Conservation (phyloP, 1,140 invertebrate genomes). For the Papilio aristodemus region DNA sequence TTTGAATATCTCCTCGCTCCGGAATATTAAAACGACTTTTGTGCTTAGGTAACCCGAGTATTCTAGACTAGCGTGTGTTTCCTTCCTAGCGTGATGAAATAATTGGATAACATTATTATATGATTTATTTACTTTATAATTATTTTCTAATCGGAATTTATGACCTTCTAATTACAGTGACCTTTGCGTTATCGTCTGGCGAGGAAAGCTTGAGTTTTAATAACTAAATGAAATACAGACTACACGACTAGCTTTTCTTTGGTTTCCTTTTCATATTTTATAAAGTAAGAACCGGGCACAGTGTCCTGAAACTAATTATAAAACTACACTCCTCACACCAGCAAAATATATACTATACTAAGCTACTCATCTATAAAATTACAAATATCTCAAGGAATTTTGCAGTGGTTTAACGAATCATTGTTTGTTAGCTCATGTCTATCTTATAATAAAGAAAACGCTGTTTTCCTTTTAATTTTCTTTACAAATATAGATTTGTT, state of each 20-base stretch:
- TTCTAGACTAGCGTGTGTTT: slow-evolving; percentile 11
- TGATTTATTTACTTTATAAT: background rate
- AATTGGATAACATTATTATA: slow-evolving; percentile 26
- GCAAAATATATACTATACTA: no score
- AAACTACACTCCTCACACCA: no score
- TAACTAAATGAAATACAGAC: background rate
- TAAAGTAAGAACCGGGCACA: no score
- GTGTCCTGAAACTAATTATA: no score
- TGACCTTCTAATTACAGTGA: slow-evolving; percentile 3
- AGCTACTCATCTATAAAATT: no score
- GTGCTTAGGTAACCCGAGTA: slow-evolving; percentile 14
- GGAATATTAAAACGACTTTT: slow-evolving; percentile 24
- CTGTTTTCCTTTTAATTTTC: background rate
- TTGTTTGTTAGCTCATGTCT: no score
- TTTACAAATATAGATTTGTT: background rate
- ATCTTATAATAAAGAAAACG: no score
- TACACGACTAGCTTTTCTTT: background rate
- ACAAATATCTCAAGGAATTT: no score
- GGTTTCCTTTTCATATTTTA: background rate
- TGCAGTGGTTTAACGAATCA: no score
- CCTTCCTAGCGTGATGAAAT: slow-evolving; percentile 13
- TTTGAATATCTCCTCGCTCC: slow-evolving; percentile 30
- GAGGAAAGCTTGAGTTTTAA: background rate
- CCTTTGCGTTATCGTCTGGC: background rate
- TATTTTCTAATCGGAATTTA: slow-evolving; percentile 7